phyloP scores from a whole-genome alignment of 2,888 invertebrate species.

The Lissonota sp. region DNA sequence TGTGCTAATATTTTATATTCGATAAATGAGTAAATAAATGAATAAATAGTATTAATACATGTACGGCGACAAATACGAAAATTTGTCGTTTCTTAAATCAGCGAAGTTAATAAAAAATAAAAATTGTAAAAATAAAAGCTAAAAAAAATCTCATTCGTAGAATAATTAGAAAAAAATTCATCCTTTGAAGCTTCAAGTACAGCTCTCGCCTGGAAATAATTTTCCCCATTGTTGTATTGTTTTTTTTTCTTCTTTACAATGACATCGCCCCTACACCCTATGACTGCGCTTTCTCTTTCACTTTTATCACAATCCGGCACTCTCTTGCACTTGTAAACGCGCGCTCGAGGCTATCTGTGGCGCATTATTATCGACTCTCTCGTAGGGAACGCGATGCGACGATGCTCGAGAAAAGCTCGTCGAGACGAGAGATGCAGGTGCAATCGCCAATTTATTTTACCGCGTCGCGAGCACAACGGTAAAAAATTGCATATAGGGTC shows the following conservation, averaged over 20 bases:
- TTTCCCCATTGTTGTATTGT: background rate
- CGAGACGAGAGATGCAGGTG: slow-evolving; percentile 66
- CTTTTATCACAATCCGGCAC: slow-evolving; percentile 39
- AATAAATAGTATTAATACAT: too few species aligned
- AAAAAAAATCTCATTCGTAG: too few species aligned
- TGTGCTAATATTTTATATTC: too few species aligned
- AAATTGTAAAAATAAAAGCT: too few species aligned
- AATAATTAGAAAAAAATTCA: too few species aligned
- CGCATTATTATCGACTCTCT: slow-evolving; percentile 30
- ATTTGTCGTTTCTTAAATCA: too few species aligned
- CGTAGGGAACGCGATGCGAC: slow-evolving; percentile 10
- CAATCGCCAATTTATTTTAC: slow-evolving; percentile 62
- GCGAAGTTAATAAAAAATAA: too few species aligned
- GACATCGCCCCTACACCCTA: background rate
- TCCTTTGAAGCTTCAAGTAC: background rate
- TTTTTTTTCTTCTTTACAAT: slow-evolving; percentile 4
- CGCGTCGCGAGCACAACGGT: too few species aligned
- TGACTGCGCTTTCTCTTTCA: slow-evolving; percentile 49
- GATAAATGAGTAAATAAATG: too few species aligned
- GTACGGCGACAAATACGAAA: too few species aligned
- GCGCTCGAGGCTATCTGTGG: background rate
- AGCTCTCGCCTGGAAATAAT: background rate
- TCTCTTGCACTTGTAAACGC: slow-evolving; percentile 52
- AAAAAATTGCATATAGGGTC: too few species aligned
- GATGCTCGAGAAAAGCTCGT: slow-evolving; percentile 51